Evolutionary conservation across 2,888 invertebrate species (phyloP).

Genomic region (Hartigia nigra): DNA sequence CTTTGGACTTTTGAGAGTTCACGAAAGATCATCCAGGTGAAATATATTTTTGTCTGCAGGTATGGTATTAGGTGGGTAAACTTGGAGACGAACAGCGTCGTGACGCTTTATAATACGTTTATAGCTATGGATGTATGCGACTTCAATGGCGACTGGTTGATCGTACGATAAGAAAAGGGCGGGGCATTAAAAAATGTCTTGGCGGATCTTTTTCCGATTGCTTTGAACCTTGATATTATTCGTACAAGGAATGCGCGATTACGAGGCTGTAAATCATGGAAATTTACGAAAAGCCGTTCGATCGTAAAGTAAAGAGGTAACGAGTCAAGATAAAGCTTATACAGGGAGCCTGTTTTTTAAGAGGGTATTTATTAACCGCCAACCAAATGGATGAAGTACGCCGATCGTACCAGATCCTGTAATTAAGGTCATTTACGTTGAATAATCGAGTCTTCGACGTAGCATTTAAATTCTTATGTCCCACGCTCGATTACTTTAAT

Average conservation of each 20-base stretch:
- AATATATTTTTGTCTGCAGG: background rate
- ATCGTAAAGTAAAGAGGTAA: slow-evolving; percentile 25
- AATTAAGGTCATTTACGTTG: background rate
- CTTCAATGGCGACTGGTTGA: background rate
- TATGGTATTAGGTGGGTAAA: background rate
- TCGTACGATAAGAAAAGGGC: background rate
- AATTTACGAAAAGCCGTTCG: slow-evolving; percentile 21
- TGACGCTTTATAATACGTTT: background rate
- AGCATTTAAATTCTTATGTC: background rate
- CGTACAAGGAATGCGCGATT: background rate
- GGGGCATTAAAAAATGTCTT: too few species aligned
- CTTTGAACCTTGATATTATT: background rate
- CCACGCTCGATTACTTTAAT: background rate
- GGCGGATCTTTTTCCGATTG: background rate
- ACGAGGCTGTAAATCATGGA: slow-evolving; percentile 5
- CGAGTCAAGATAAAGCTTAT: slow-evolving; percentile 11
- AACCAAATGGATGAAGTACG: background rate
- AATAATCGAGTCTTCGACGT: background rate
- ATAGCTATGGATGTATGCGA: background rate
- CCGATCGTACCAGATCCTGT: background rate
- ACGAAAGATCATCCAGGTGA: background rate
- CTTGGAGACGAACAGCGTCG: background rate
- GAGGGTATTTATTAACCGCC: background rate
- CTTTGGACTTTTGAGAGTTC: background rate
- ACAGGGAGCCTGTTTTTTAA: background rate